phyloP scores from a whole-genome alignment of 2,888 invertebrate genomes.

The Hermodice carunculata region DNA sequence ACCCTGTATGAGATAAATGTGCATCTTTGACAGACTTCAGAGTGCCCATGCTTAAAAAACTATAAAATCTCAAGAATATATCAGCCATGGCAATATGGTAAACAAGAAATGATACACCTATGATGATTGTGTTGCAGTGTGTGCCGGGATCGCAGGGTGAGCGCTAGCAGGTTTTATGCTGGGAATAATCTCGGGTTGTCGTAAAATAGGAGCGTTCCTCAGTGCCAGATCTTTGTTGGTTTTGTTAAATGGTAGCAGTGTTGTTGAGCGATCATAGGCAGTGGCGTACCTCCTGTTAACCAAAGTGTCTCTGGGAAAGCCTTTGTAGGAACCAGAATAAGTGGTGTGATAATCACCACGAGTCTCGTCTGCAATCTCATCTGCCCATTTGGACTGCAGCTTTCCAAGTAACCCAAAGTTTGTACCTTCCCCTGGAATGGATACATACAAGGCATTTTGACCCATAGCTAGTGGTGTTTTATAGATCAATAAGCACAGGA shows the following conservation, averaged over 20 bases:
- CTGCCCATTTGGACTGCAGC: conserved; percentile 46
- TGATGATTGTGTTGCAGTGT: no score
- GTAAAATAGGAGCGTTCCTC: conserved; percentile 43
- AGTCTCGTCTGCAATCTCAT: conserved; percentile 49
- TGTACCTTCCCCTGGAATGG: conserved; percentile 55
- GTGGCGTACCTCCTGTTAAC: conserved; percentile 49
- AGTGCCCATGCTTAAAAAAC: no score
- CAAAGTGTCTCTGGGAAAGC: conserved; percentile 16
- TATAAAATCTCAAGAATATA: no score
- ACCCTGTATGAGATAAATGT: no score
- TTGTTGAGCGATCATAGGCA: conserved; percentile 53
- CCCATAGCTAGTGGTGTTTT: no score
- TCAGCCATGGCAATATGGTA: no score
- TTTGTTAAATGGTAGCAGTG: conserved; percentile 55
- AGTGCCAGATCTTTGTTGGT: conserved; percentile 60
- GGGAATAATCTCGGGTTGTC: conserved; percentile 48
- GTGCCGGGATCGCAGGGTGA: no score
- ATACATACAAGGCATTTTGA: no score
- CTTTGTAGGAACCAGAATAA: conserved; percentile 28
- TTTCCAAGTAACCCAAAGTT: conserved; percentile 57
- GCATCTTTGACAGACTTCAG: no score
- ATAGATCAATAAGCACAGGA: no score
- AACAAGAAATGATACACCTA: no score
- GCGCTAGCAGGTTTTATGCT: conserved; percentile 7
- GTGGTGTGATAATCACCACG: conserved; percentile 51